A percentile compares a stretch with the other conserved stretches of the same genome.
phyloP scores from a whole-genome alignment of 2,797 vertebrate species.

The Sebastes melanostomus region DNA sequence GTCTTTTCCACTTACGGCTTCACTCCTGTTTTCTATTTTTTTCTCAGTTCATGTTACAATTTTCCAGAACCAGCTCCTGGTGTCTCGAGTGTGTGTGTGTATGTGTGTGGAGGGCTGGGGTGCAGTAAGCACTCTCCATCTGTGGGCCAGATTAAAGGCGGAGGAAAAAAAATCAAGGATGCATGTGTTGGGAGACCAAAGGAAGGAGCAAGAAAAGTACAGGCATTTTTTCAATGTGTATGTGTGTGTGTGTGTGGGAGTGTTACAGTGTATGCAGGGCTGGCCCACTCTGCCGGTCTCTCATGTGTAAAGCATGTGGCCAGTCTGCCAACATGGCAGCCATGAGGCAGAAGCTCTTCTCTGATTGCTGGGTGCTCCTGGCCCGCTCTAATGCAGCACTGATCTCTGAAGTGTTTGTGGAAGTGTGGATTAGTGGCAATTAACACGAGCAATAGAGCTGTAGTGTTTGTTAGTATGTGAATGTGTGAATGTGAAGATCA shows the following conservation, averaged over 20 bases:
- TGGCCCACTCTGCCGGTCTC: conserved; percentile 30
- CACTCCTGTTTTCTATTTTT: conserved; percentile 44
- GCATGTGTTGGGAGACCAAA: conserved; percentile 37
- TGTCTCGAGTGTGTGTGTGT: conserved; percentile 35
- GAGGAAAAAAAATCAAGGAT: conserved; percentile 38
- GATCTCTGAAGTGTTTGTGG: conserved; percentile 19
- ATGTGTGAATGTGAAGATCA: conserved; percentile 1
- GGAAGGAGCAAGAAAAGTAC: conserved; percentile 29
- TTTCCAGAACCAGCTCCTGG: conserved; percentile 71
- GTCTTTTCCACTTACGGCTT: conserved; percentile 75
- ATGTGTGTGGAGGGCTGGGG: conserved; percentile 25
- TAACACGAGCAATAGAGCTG: not conserved
- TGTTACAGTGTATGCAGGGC: conserved; percentile 10
- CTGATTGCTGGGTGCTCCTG: conserved; percentile 35
- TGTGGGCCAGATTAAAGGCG: conserved; percentile 74
- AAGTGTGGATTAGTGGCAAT: conserved; percentile 9
- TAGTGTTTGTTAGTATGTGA: not conserved
- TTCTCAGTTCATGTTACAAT: conserved; percentile 64
- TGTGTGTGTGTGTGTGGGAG: conserved; percentile 11
- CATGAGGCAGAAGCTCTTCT: conserved; percentile 36
- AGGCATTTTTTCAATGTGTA: conserved; percentile 6
- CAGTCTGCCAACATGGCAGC: conserved; percentile 58
- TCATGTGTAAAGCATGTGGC: conserved; percentile 62
- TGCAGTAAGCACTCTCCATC: conserved; percentile 66
- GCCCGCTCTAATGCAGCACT: not conserved